These are phyloP conservation scores for Hirtodrosophila duncani DNA, from an alignment of 2,888 invertebrate species.

Conservation along the genomic window DNA sequence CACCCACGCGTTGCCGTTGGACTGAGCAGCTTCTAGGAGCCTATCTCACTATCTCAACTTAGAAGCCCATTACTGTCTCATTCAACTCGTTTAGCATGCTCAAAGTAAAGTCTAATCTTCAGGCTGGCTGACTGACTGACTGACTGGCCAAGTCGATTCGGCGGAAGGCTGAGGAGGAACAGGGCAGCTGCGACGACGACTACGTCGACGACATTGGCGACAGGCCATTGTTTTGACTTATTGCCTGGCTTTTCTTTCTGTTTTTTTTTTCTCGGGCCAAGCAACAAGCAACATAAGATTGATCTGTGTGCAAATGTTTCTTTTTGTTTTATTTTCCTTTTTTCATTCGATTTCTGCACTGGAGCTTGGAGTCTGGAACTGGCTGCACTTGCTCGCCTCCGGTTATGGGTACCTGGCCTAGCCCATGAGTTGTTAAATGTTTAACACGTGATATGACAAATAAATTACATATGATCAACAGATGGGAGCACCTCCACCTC, in stretches of 20 bases:
- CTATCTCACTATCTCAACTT: slow-evolving; percentile 64
- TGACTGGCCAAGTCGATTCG: slow-evolving; percentile 32
- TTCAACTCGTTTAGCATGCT: slow-evolving; percentile 69
- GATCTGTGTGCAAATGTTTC: slow-evolving; percentile 61
- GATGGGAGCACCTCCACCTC: slow-evolving; percentile 31
- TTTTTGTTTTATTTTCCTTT: slow-evolving; percentile 21
- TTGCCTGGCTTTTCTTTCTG: slow-evolving; percentile 49
- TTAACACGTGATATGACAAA: slow-evolving; percentile 78
- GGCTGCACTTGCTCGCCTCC: slow-evolving; percentile 49
- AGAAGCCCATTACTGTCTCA: slow-evolving; percentile 76
- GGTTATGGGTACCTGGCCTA: slow-evolving; percentile 47
- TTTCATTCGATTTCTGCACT: slow-evolving; percentile 54
- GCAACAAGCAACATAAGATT: slow-evolving; percentile 58
- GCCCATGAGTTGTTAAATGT: slow-evolving; percentile 75
- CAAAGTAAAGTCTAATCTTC: slow-evolving; percentile 54
- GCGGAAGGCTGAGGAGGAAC: slow-evolving; percentile 9
- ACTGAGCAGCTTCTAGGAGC: slow-evolving; percentile 36
- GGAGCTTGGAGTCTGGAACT: slow-evolving; percentile 19
- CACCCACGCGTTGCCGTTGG: slow-evolving; percentile 9
- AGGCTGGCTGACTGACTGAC: slow-evolving; percentile 41
- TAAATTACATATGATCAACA: slow-evolving; percentile 75
- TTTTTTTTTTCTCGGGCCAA: slow-evolving; percentile 26
- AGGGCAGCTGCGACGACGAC: slow-evolving; percentile 9
- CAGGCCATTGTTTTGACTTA: slow-evolving; percentile 72
- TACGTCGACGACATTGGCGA: slow-evolving; percentile 59